These are phyloP conservation scores for Aphelocoma californica DNA, from an alignment of 2,797 vertebrate genomes.

Conservation along the genomic window DNA sequence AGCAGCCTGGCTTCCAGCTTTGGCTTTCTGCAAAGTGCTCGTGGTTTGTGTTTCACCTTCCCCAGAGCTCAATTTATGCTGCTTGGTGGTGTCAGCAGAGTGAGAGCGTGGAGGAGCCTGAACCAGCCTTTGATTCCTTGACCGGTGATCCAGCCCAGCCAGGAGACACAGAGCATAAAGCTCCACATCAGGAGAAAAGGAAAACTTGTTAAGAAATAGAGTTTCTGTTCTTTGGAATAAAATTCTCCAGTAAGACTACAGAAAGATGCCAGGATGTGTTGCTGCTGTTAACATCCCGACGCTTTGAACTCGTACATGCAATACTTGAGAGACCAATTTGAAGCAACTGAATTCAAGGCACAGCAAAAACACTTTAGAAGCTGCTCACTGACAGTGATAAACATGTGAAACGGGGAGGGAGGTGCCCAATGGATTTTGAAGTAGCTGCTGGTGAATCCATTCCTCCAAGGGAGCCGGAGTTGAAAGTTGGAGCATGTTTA, in stretches of 20 bases:
- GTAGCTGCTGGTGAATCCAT: slow-evolving; percentile 8
- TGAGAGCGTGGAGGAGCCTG: not conserved
- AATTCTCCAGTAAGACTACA: slow-evolving; percentile 5
- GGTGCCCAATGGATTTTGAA: slow-evolving; percentile 1
- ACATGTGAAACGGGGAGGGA: slow-evolving; percentile 6
- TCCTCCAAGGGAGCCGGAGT: slow-evolving; percentile 45
- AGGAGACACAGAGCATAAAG: not conserved
- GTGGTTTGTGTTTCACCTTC: not conserved
- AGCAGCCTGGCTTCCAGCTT: not conserved
- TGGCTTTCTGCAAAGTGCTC: not conserved
- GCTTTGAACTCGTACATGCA: slow-evolving; percentile 56
- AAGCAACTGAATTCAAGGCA: slow-evolving; percentile 44
- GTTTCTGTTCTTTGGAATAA: slow-evolving; percentile 25
- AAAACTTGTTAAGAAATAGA: not conserved
- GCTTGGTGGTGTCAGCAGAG: not conserved
- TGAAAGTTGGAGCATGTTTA: slow-evolving; percentile 47
- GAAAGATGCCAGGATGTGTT: slow-evolving; percentile 44
- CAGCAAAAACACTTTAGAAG: slow-evolving; percentile 41
- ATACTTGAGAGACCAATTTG: slow-evolving; percentile 69
- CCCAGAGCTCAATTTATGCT: not conserved
- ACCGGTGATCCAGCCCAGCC: not conserved
- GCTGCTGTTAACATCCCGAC: slow-evolving; percentile 51
- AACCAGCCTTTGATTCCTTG: slow-evolving; percentile 7
- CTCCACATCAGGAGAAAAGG: not conserved
- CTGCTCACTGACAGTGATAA: slow-evolving; percentile 50